Conservation (phyloP, 2,113 vertebrate genomes). For the Rhagologus leucostigma region DNA sequence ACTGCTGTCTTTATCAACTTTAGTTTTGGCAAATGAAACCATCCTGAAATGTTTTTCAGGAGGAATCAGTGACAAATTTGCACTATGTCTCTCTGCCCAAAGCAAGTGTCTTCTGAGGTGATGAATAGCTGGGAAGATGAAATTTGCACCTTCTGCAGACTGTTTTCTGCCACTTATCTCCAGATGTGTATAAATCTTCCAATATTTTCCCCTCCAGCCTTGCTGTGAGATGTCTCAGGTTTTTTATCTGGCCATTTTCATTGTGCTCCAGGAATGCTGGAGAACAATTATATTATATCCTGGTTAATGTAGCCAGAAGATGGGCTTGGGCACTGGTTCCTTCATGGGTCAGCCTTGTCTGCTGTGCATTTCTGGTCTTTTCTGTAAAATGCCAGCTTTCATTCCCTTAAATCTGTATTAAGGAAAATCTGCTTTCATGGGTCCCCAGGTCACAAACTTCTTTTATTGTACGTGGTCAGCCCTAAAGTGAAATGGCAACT, state of each 20-base stretch:
- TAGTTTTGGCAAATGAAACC: neutral
- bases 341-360: neutral
- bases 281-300: neutral
- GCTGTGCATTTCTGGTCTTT: neutral
- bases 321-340: neutral
- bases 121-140: constrained; percentile 53
- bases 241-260: neutral
- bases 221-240: constrained; percentile 6
- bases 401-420: neutral
- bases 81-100: constrained; percentile 16
- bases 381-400: neutral
- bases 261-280: neutral
- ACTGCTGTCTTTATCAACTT: neutral
- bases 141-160: constrained; percentile 43
- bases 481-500: fast-evolving
- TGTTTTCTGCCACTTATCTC: neutral
- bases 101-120: constrained; percentile 59
- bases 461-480: fast-evolving
- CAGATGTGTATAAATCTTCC: constrained; percentile 11
- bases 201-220: neutral
- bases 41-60: neutral
- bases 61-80: constrained; percentile 19
- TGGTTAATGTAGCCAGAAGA: neutral
- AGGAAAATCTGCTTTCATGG: neutral
- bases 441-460: neutral